phyloP scores from a whole-genome alignment of 2,888 invertebrate genomes.

The Pheosia gnoma region DNA sequence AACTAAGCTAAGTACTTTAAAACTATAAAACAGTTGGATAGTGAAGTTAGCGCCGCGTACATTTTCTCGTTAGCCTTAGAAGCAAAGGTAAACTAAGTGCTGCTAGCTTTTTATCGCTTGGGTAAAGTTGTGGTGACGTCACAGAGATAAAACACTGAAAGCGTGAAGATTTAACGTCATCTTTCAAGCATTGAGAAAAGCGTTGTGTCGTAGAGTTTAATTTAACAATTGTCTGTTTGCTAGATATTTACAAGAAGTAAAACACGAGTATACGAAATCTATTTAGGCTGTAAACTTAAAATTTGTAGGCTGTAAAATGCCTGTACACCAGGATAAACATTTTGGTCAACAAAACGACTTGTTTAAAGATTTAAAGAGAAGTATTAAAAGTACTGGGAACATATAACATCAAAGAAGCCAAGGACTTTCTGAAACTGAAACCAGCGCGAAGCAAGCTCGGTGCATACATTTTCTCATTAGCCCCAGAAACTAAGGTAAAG shows the following conservation, averaged over 20 bases:
- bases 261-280: too few relatives aligned
- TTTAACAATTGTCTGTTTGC: too few relatives aligned
- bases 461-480: conserved; percentile 11
- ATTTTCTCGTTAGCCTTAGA: conserved; percentile 71
- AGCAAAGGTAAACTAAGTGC: conserved; percentile 53
- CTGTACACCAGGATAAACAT: too few relatives aligned
- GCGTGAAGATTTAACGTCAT: not conserved
- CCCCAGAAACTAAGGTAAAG: conserved; percentile 11
- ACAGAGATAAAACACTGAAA: not conserved
- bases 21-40: conserved; percentile 63
- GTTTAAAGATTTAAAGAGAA: not conserved
- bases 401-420: not conserved
- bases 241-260: too few relatives aligned
- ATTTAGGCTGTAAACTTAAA: too few relatives aligned
- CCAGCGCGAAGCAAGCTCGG: not conserved
- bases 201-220: not conserved
- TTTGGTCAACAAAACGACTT: not conserved
- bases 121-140: conserved; percentile 22
- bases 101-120: conserved; percentile 42
- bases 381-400: not conserved
- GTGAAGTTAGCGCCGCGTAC: conserved; percentile 55
- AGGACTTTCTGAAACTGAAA: not conserved
- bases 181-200: not conserved
- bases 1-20: conserved; percentile 53
- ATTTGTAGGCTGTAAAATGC: too few relatives aligned